Conservation (phyloP, 2,113 vertebrate genomes). For the Brienomyrus longianalis region DNA sequence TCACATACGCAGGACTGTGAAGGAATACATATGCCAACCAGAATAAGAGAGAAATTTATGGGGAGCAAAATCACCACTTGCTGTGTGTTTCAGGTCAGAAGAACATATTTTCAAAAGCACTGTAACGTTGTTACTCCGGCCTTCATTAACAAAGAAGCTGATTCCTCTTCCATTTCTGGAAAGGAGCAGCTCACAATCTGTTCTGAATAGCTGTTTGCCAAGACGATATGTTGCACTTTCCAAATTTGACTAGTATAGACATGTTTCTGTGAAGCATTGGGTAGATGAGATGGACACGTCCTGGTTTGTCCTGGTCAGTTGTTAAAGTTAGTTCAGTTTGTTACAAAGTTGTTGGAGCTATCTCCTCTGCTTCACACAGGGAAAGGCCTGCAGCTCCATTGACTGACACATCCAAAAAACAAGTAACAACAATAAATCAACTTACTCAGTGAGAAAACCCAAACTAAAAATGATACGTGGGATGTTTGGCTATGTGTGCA, state of each 20-base stretch:
- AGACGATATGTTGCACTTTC: background rate
- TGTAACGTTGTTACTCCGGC: background rate
- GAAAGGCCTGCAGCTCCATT: background rate
- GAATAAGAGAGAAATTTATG: background rate
- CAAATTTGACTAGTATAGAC: background rate
- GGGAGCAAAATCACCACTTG: background rate
- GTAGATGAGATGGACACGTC: background rate
- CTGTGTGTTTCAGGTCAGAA: background rate
- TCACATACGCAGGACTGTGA: background rate
- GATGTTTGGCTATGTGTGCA: background rate
- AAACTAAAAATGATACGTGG: slow-evolving; percentile 4
- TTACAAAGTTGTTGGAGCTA: background rate
- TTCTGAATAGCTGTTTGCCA: background rate
- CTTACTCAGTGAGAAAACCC: background rate
- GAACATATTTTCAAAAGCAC: background rate
- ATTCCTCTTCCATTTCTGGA: background rate
- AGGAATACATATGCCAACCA: background rate
- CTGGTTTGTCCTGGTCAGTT: background rate
- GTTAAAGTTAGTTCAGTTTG: background rate
- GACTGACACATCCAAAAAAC: background rate
- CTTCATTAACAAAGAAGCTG: background rate
- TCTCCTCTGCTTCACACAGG: background rate
- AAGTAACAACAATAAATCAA: background rate
- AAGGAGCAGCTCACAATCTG: background rate
- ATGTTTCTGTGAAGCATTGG: background rate